phyloP scores from a whole-genome alignment of 1,140 invertebrate genomes.

The Calliphora vicina region DNA sequence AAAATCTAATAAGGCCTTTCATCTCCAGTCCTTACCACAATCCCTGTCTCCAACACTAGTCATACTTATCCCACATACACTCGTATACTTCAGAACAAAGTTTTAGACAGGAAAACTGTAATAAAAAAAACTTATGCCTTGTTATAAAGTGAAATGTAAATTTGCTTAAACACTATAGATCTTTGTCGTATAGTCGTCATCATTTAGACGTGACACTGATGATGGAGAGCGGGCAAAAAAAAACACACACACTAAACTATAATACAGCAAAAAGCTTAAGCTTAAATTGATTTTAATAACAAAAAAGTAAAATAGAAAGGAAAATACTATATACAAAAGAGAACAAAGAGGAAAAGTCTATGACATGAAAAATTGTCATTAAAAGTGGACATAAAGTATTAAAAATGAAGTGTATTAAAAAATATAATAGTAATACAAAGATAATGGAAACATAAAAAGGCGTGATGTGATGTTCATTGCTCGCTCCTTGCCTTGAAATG shows the following conservation, averaged over 20 bases:
- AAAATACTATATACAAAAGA: background rate
- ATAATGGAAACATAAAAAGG: too few relatives aligned
- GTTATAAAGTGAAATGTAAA: slow-evolving; percentile 1
- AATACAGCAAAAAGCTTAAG: background rate
- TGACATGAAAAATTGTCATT: background rate
- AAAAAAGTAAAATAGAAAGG: background rate
- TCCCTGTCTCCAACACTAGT: too few relatives aligned
- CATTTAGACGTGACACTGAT: background rate
- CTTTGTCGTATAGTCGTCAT: background rate
- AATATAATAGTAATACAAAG: background rate
- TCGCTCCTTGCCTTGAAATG: too few relatives aligned
- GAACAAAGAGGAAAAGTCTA: background rate
- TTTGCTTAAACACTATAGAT: slow-evolving; percentile 2
- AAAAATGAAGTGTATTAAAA: background rate
- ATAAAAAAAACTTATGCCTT: background rate
- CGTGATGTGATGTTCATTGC: too few relatives aligned
- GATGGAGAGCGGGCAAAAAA: background rate
- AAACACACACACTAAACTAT: background rate
- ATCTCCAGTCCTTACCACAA: too few relatives aligned
- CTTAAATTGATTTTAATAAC: background rate
- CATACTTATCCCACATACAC: too few relatives aligned
- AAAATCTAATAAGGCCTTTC: too few relatives aligned
- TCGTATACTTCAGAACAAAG: background rate
- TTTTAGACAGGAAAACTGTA: background rate
- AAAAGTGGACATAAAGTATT: background rate